Evolutionary conservation across 2,888 invertebrate genomes (phyloP).

Genomic region (Drosophila atroscutellata): DNA sequence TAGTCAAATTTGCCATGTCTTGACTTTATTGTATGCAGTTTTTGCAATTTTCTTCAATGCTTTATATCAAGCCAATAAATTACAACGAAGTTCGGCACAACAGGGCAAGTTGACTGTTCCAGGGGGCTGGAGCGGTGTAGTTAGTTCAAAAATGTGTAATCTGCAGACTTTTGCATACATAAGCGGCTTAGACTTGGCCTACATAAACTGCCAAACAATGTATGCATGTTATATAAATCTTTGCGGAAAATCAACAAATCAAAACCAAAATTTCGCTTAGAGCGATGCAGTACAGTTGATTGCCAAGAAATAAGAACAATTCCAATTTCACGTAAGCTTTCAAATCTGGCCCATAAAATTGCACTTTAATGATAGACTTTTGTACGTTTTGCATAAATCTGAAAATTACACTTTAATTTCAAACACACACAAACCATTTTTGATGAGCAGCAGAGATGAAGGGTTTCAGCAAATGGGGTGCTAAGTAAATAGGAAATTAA

Average conservation of each 20-base stretch:
- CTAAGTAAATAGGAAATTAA: constrained; percentile 77
- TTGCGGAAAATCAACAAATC: constrained; percentile 70
- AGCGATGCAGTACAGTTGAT: constrained; percentile 67
- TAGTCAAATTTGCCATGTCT: constrained; percentile 56
- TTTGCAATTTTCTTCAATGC: constrained; percentile 71
- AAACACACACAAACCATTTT: neutral
- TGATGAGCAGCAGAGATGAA: neutral
- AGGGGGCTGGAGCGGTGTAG: neutral
- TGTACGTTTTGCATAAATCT: neutral
- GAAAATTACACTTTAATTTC: constrained; percentile 7
- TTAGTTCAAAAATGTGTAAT: constrained; percentile 58
- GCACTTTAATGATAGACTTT: constrained; percentile 46
- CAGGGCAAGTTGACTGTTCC: neutral
- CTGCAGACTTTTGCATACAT: constrained; percentile 68
- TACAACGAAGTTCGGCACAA: constrained; percentile 47
- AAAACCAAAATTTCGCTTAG: constrained; percentile 42
- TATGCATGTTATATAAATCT: constrained; percentile 42
- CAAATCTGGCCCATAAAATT: constrained; percentile 21
- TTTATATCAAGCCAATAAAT: constrained; percentile 73
- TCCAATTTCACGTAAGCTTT: constrained; percentile 24
- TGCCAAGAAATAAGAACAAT: constrained; percentile 54
- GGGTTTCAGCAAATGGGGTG: constrained; percentile 30
- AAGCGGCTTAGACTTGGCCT: constrained; percentile 72
- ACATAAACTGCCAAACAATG: constrained; percentile 45
- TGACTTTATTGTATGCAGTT: constrained; percentile 46